A percentile compares a stretch with the other conserved stretches of the same genome.
phyloP scores from a whole-genome alignment of 2,797 vertebrate genomes.

The Tauraco hartlaubi region DNA sequence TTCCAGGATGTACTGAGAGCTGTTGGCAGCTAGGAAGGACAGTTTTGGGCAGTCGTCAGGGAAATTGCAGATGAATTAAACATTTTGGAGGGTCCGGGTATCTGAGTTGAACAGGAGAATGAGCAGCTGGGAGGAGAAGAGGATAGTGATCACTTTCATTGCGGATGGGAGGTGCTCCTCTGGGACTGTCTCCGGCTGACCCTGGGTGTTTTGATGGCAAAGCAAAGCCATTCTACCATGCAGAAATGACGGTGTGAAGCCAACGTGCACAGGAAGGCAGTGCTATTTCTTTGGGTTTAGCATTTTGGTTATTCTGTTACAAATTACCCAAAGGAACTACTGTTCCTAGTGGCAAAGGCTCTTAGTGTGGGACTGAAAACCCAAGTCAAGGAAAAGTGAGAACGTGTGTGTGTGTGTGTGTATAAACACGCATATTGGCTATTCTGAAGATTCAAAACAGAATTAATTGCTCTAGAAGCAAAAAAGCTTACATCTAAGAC shows the following conservation, averaged over 20 bases:
- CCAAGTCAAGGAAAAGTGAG: neutral
- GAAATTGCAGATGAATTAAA: slow-evolving; percentile 3
- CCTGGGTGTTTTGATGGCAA: neutral
- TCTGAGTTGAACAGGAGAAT: neutral
- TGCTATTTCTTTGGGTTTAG: neutral
- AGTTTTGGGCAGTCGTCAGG: neutral
- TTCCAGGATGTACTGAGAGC: slow-evolving; percentile 1
- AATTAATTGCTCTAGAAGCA: neutral
- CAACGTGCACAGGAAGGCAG: neutral
- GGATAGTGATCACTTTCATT: neutral
- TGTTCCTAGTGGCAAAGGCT: neutral
- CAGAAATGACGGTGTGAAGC: neutral
- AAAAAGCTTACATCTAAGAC: neutral
- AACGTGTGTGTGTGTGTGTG: neutral
- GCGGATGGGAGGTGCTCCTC: neutral
- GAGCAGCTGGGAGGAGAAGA: neutral
- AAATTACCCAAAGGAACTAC: neutral
- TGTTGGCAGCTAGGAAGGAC: neutral
- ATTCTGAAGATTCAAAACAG: neutral
- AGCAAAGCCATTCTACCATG: slow-evolving; percentile 21
- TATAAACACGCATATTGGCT: neutral
- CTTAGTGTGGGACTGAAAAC: neutral
- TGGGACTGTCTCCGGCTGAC: neutral
- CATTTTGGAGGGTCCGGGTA: neutral
- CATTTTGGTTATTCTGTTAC: neutral